Evolutionary conservation across 2,797 vertebrate species (phyloP), one percentile per base, ranked within the genome.

Genomic region (Myripristis murdjan): DNA sequence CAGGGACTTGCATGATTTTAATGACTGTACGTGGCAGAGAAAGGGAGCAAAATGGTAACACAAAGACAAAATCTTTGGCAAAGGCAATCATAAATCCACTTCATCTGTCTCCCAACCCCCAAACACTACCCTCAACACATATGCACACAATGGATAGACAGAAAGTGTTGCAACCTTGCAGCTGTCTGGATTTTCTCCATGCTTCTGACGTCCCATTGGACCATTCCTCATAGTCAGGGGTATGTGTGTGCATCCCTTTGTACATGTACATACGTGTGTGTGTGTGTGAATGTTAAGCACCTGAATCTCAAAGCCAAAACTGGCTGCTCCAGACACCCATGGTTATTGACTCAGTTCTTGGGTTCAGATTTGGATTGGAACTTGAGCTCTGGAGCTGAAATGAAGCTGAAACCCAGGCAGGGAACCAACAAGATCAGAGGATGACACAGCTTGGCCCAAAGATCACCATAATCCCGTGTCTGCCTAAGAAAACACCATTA

Each of bases 401-500:
- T 35, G 64, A 44, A 48, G 1, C 20, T n/a, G 16, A 22, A 35
- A 62, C 23, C 18, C 20, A 41, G 2, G 5, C 31, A 54, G 2
- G 20, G 20, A n/a, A 51, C 16, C 8, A 44, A 28, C 10, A 49
- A 18, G 28, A 35, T 67, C 2, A 23, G 4, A 60, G 2, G 10
- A 60, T 35, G 52, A 54, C 7, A n/a, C 24, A 15, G 22, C 14
- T 51, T 51, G 47, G 44, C 24, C 2, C 26, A 35, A 28, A 41
- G 14, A 55, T 43, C 14, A 9, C 28, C 11, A 52, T 20, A 28
- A 22, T 33, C 7, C 28, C 28, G 18, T 23, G 47, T 48, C 20
- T 12, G 28, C 44, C 26, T 59, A 69, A 61, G 33, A 74, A 69
- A 82, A 74, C 62, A 77, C 10, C 1, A 14, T 43, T 65, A 63